Evolutionary conservation across 2,113 vertebrate genomes (phyloP).

Genomic region (Nothocercus julius): DNA sequence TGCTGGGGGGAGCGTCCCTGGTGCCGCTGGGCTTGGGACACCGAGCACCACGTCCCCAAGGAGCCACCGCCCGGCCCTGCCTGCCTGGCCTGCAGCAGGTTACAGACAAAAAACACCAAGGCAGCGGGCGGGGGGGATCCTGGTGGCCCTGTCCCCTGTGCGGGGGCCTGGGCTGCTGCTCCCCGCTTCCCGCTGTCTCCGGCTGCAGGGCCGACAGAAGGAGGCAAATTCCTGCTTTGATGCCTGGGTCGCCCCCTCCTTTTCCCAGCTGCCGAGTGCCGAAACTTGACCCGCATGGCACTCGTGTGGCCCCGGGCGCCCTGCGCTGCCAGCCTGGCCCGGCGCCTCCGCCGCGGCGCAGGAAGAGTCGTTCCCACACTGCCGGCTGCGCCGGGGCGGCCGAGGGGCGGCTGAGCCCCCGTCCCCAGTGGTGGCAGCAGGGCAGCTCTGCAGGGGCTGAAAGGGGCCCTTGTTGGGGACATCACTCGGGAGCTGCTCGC

Average conservation of each 20-base stretch:
- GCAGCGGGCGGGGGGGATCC: not conserved
- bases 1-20: too few species aligned
- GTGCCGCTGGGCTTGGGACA: too few species aligned
- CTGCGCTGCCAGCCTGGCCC: rapidly evolving
- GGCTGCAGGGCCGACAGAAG: slow-evolving; percentile 26
- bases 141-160: too few species aligned
- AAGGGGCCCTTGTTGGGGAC: not conserved
- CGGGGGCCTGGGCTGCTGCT: not conserved
- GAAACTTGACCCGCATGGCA: slow-evolving; percentile 25
- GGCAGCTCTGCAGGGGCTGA: not conserved
- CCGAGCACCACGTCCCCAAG: too few species aligned
- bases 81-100: too few species aligned
- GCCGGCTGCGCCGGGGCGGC: too few species aligned
- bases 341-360: too few species aligned
- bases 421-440: too few species aligned
- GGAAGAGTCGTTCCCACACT: too few species aligned
- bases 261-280: not conserved
- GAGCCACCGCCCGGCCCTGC: too few species aligned
- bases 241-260: not conserved
- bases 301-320: slow-evolving; percentile 49
- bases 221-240: slow-evolving; percentile 55
- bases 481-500: not conserved
- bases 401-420: too few species aligned
- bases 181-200: not conserved
- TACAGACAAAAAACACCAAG: not conserved